Base-by-base conservation (phyloP, 2,888 invertebrate species). In the Oeneis ivallda region DNA sequence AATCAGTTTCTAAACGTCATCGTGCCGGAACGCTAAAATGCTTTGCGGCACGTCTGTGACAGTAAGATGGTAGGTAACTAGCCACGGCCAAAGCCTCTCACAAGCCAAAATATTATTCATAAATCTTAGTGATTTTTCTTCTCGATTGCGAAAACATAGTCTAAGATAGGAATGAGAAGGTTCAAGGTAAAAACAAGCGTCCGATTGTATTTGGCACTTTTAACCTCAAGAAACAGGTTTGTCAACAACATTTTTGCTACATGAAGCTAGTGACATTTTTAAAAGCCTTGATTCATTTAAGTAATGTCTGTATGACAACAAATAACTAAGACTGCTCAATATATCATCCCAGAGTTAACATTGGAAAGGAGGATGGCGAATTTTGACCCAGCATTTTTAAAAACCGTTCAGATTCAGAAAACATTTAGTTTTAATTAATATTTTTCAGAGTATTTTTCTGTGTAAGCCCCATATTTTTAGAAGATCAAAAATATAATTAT, bases 181-280 rank as follows among this genome's bases (percentile, higher is more conserved):
- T 49, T 49, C 19, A 49, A 47, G 17, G 2, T 47, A 43, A 15
- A 11, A 47, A 11, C 49, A 3, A 37, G 10, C 37, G 17, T 54
- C 39, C 37, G 54, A 54, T 17, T 37, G 37, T 54, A 39, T 54
- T 54, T 54, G 37, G 54, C 54, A 17, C 8, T 53, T 34, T 34
- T 8, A 3, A n/a, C 26, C 4, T 1, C 32, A n/a, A 52, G n/a
- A 10, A 53, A 53, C 37, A 39, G 54, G 32, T 37, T 45, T 37
- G 54, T 11, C 3, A 7, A 34, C 15, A 54, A 17, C 54, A 15
- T 54, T 54, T 37, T 37, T n/a, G n/a, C 34, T 17, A 39, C 5
- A 39, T 9, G 10, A n/a, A 15, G 2, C 37, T 2, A 11, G 15
- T 54, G 54, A 54, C 54, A 34, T 53, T 53, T 52, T 32, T 2